Evolutionary conservation across 2,113 vertebrate species (phyloP).

Genomic region (Theristicus caerulescens): DNA sequence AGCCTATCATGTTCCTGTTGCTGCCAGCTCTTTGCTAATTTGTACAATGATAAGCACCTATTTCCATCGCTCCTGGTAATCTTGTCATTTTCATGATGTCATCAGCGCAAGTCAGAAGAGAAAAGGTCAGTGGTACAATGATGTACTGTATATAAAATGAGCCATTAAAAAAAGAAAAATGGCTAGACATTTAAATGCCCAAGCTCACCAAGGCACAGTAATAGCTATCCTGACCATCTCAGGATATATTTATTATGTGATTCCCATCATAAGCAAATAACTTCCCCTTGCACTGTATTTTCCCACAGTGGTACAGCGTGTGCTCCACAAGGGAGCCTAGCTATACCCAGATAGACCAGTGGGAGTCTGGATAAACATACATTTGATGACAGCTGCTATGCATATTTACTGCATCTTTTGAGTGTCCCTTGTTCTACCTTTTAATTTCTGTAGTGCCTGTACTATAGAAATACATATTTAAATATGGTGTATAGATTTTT

Average conservation of each 20-base stretch:
- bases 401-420: neutral
- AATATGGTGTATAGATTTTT: neutral
- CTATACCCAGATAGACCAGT: neutral
- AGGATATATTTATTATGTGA: neutral
- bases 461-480: neutral
- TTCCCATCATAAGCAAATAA: neutral
- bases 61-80: constrained; percentile 38
- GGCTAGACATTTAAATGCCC: neutral
- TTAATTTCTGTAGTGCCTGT: neutral
- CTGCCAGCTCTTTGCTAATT: constrained; percentile 56
- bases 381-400: neutral
- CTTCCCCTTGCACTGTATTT: neutral
- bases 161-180: constrained; percentile 48
- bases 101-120: constrained; percentile 38
- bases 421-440: neutral
- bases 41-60: constrained; percentile 34
- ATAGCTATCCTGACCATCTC: neutral
- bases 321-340: neutral
- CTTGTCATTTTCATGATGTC: constrained; percentile 49
- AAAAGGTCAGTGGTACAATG: constrained; percentile 51
- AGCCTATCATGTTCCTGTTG: neutral
- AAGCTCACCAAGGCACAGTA: neutral
- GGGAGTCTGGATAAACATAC: neutral
- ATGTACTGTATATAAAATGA: constrained; percentile 35
- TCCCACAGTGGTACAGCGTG: neutral